These are phyloP conservation scores for Micromys minutus DNA, from an alignment of 2,113 vertebrate genomes.

Conservation along the genomic window DNA sequence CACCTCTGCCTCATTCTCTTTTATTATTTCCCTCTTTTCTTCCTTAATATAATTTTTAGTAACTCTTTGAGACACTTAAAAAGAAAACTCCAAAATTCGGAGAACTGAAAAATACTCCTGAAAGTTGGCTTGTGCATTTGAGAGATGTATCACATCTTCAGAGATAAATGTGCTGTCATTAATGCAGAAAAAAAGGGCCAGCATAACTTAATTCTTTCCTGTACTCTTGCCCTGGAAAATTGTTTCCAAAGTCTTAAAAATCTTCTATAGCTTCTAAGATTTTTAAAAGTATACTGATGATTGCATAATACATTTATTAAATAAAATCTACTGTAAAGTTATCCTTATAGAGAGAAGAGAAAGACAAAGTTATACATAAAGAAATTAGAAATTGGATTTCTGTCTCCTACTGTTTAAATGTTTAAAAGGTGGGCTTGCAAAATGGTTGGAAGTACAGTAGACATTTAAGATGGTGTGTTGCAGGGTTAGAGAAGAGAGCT, in stretches of 20 bases:
- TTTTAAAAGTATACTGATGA: neutral
- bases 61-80: conserved; percentile 4
- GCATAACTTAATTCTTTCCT: neutral
- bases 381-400: conserved; percentile 32
- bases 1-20: neutral
- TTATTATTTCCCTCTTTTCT: neutral
- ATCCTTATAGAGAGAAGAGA: neutral
- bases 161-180: neutral
- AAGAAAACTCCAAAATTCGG: conserved; percentile 9
- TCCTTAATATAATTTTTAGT: neutral
- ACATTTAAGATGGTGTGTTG: neutral
- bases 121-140: neutral
- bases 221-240: neutral
- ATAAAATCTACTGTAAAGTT: neutral
- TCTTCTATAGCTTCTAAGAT: neutral
- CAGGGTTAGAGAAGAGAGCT: neutral
- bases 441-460: neutral
- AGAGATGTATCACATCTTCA: neutral
- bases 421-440: neutral
- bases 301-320: neutral
- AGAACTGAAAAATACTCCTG: neutral
- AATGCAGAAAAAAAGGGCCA: neutral
- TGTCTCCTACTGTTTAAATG: neutral
- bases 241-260: neutral
- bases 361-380: neutral